Evolutionary conservation across 2,888 invertebrate species (phyloP), one percentile per base, ranked within the genome.

Genomic region (Scaptomyza reducta): DNA sequence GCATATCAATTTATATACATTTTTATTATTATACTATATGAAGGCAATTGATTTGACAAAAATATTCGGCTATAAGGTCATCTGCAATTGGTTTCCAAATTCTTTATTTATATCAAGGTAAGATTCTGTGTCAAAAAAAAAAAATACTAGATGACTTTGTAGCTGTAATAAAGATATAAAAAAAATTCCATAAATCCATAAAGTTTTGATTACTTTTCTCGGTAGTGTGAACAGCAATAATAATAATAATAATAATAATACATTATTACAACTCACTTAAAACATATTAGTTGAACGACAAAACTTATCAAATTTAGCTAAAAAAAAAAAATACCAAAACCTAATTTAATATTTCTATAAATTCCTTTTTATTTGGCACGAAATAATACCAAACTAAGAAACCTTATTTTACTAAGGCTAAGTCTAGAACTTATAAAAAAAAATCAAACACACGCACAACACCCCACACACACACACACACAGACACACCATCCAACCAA

Each of bases 321-420:
- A 61, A 73, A 67, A 35, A 38, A 38, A 6, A 33, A n/a, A 35
- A 35, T 35, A 13, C 46, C 46, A 18, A 49, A 49, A 63, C 65
- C 33, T 73, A 31, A 59, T 55, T 46, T 56, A 51, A 71, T 74
- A 79, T 74, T 77, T 68, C 47, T 9, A 70, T 78, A 79, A 74
- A 83, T 77, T 86, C 57, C 47, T 67, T 78, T 79, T 88, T 82
- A 87, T 89, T 89, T 89, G 90, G 90, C 89, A 89, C 89, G 90
- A 50, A 40, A n/a, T 49, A 68, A 70, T 61, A 63, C 56, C 46
- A 66, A 69, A 59, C 74, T 68, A 74, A 61, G 64, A 74, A 70
- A 60, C 61, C 67, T 76, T 60, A 77, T 59, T 59, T 10, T 59
- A 33, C 46, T 63, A 64, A 41, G 40, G 46, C 42, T 71, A 71